Base-by-base conservation (phyloP, 2,113 vertebrate species). In the Tupaia tana region DNA sequence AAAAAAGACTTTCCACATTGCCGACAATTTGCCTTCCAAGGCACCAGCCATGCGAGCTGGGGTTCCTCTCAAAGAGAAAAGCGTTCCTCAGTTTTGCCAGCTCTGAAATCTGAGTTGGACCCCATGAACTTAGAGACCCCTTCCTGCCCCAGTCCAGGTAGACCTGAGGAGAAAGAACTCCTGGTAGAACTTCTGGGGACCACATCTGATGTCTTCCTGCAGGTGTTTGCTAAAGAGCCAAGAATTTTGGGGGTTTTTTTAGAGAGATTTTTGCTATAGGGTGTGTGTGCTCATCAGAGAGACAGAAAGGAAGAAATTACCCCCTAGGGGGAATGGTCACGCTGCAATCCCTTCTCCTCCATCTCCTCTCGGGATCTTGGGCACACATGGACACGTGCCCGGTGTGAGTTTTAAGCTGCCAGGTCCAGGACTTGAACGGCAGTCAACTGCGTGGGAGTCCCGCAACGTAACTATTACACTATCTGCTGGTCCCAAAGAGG, bases 161-260 rank as follows among this genome's bases (percentile, higher is more conserved):
- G 83, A 52, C 73, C 86, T 77, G 31, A 82, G 79, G 80, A 71
- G 25, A n/a, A 77, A 61, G 29, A 91, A 61, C 81, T 77, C 58
- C 71, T 61, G 34, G 63, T 25, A 67, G 58, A 84, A 93, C 18
- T 89, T 74, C 80, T 54, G 58, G 93, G 52, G 78, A 43, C 86
- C 79, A n/a, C 29, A 91, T 80, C 59, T 93, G 58, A 94, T 80
- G 75, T 22, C 94, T 93, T 94, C 79, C 85, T 86, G 82, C 69
- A 88, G 89, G 86, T 92, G 13, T 94, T 91, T 84, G 64, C 84
- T 93, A 87, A 87, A 87, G 82, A 96, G 84, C 54, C 11, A 89
- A 86, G 74, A 88, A 70, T 92, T 70, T 95, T 92, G 43, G 43
- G 43, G 4, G 4, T 43, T 43, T 43, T 43, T 43, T 43, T 43